Percentiles rank a stretch among this genome's conserved stretches.
phyloP scores from a whole-genome alignment of 1,140 invertebrate species.

The Drosophila gunungcola region DNA sequence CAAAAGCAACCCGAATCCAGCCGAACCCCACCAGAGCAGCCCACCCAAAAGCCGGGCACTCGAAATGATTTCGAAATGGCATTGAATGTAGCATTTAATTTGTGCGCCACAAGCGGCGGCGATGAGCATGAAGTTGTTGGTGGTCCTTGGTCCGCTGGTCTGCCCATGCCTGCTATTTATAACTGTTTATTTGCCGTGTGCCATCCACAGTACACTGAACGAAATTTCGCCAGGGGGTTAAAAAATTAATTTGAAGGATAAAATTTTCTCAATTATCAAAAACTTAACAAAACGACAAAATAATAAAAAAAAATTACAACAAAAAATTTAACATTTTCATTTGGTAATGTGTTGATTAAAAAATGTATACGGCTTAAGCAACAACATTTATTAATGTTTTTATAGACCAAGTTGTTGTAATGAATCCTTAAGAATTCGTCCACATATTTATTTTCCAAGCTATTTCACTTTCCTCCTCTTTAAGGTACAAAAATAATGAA shows the following conservation, averaged over 20 bases:
- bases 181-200: conserved; percentile 77
- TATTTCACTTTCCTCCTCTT: background rate
- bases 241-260: background rate
- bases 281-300: no score
- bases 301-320: no score
- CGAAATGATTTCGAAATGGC: conserved; percentile 77
- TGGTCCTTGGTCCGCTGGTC: conserved; percentile 35
- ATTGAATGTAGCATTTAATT: conserved; percentile 83
- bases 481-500: no score
- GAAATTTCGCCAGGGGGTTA: background rate
- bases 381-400: no score
- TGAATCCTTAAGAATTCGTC: no score
- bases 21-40: background rate
- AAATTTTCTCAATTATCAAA: no score
- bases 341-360: no score
- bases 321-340: no score
- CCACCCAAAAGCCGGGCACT: conserved; percentile 37
- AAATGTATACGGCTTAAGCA: no score
- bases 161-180: conserved; percentile 57
- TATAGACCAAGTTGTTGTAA: no score
- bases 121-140: conserved; percentile 42
- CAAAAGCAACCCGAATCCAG: conserved; percentile 1
- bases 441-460: no score
- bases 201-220: conserved; percentile 14
- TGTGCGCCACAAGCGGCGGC: conserved; percentile 62